Conservation (phyloP, 2,113 vertebrate genomes). For the Manacus vitellinus region DNA sequence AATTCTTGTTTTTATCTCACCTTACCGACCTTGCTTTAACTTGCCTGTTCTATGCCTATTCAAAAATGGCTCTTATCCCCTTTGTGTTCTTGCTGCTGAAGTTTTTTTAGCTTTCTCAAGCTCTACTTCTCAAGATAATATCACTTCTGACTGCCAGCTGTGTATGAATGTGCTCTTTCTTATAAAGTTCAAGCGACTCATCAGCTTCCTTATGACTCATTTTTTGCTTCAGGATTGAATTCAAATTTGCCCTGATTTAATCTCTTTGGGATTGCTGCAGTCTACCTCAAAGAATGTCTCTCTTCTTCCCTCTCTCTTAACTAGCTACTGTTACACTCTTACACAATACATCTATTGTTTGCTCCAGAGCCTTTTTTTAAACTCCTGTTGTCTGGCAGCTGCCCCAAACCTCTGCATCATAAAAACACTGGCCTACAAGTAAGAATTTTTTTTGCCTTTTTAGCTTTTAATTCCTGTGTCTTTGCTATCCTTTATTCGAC, state of each 20-base stretch:
- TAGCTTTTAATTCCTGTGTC: conserved; percentile 25
- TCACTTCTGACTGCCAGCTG: conserved; percentile 55
- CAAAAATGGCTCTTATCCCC: neutral
- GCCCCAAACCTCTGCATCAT: conserved; percentile 49
- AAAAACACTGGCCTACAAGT: conserved; percentile 33
- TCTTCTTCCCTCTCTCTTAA: conserved; percentile 49
- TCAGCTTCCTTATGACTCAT: conserved; percentile 64
- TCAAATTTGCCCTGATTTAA: conserved; percentile 60
- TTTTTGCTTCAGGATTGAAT: conserved; percentile 62
- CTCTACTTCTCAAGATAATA: conserved; percentile 41
- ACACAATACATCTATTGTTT: conserved; percentile 63
- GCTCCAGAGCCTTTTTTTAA: conserved; percentile 51
- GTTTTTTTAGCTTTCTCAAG: conserved; percentile 37
- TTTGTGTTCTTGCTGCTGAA: conserved; percentile 12
- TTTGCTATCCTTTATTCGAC: conserved; percentile 12
- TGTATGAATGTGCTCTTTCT: conserved; percentile 38
- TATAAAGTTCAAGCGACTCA: conserved; percentile 52
- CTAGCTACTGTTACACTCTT: conserved; percentile 59
- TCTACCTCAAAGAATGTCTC: conserved; percentile 67
- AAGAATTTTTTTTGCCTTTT: conserved; percentile 15
- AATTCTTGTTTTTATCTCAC: neutral
- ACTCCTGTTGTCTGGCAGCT: conserved; percentile 56
- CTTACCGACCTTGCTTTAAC: neutral
- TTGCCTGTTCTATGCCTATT: neutral
- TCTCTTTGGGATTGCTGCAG: conserved; percentile 52